These are phyloP conservation scores for Aporrectodea caliginosa DNA, from an alignment of 1,140 invertebrate genomes.

Conservation along the genomic window DNA sequence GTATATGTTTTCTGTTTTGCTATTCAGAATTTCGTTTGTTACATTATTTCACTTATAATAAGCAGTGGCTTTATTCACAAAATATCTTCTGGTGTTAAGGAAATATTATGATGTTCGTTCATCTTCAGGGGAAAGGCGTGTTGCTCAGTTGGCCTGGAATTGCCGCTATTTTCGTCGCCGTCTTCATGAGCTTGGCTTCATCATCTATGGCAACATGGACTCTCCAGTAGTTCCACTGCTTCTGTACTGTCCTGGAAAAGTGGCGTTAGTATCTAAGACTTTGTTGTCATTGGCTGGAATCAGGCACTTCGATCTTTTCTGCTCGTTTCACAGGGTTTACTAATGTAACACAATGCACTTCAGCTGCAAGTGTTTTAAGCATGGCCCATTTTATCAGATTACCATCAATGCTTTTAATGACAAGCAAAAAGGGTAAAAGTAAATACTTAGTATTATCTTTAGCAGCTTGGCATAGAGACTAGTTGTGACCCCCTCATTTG, in stretches of 20 bases:
- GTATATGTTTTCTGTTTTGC: neutral
- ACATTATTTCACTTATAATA: neutral
- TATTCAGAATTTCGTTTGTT: constrained; percentile 20
- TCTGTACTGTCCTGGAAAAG: constrained; percentile 86
- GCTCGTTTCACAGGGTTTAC: neutral
- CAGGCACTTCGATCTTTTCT: neutral
- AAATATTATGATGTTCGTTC: no score
- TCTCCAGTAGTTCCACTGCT: constrained; percentile 91
- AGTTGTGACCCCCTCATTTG: no score
- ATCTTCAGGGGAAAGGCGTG: constrained; percentile 58
- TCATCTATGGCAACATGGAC: constrained; percentile 84
- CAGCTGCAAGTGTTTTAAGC: neutral
- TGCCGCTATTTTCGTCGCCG: constrained; percentile 77
- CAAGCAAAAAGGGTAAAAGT: neutral
- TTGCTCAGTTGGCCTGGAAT: constrained; percentile 67
- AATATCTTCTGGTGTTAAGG: no score
- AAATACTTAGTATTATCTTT: neutral
- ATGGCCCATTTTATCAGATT: neutral
- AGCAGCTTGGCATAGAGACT: no score
- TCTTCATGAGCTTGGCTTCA: constrained; percentile 81
- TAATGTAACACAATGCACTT: no score
- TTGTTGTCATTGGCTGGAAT: neutral
- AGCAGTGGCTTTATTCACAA: no score
- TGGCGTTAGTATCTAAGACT: constrained; percentile 60
- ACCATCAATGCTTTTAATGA: neutral